These are phyloP conservation scores for Stichopus horrens DNA, from an alignment of 53 echinoderm and acorn worm genomes.

Conservation along the genomic window DNA sequence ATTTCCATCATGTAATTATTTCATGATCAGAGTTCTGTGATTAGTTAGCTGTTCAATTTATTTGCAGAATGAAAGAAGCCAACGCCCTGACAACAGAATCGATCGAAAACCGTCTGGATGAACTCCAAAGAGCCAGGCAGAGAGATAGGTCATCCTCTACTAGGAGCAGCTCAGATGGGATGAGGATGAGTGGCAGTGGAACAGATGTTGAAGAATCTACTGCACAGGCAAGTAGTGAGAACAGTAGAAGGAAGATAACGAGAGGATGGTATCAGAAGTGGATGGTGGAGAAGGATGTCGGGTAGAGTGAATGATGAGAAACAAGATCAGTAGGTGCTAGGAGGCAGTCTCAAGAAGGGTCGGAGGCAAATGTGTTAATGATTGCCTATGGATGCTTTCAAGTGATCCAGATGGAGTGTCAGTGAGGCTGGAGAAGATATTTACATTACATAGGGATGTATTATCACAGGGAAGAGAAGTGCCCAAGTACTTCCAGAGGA, in stretches of 20 bases:
- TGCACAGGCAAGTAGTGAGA: background rate
- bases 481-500: too few relatives aligned
- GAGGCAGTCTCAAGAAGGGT: background rate
- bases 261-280: background rate
- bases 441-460: too few relatives aligned
- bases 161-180: constrained; percentile 3
- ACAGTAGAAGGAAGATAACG: background rate
- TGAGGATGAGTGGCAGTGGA: constrained; percentile 8
- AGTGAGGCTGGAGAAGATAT: too few relatives aligned
- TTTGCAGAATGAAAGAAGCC: constrained; percentile 38
- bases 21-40: too few relatives aligned
- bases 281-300: too few relatives aligned
- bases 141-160: background rate
- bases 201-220: constrained; percentile 26
- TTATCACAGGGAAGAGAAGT: too few relatives aligned
- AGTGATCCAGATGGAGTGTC: too few relatives aligned
- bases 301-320: too few relatives aligned
- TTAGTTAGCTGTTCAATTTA: background rate
- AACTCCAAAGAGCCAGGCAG: constrained; percentile 30
- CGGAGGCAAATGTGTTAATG: too few relatives aligned
- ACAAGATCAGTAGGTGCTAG: background rate
- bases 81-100: constrained; percentile 31
- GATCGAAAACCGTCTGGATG: constrained; percentile 31
- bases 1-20: too few relatives aligned
- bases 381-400: too few relatives aligned